Evolutionary conservation across 2,113 vertebrate genomes (phyloP), one percentile per base, ranked within the genome.

Genomic region (Rhinichthys klamathensis): DNA sequence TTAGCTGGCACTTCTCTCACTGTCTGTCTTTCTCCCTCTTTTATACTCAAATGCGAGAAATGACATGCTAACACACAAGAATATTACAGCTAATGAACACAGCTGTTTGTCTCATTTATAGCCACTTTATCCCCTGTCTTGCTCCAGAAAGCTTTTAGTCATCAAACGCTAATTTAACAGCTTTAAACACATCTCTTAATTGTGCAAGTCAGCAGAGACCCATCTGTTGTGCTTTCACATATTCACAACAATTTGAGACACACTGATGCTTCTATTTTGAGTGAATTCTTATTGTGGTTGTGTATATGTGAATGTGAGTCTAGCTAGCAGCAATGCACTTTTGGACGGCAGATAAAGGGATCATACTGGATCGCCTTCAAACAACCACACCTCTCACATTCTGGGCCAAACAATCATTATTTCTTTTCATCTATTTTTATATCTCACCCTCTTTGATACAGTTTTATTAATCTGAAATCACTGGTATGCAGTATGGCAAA

Each of bases 71-170:
- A 51, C 25, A 30, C 8, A 8, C n/a, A 30, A 54, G 74, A 27
- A 76, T 76, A 76, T 54, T 32, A 30, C 49, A 54, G 73, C 46
- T 67, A 49, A 80, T 32, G 41, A 65, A 61, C 54, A 30, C 58
- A 80, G 58, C 58, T 80, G 78, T 81, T 67, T 23, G 79, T 30
- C 61, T 51, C 61, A n/a, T 69, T 81, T 23, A 67, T 49, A 7
- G 25, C 61, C 63, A 3, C 18, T 69, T 67, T 8, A 21, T 67
- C 44, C n/a, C n/a, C n/a, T n/a, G n/a, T n/a, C n/a, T n/a, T n/a
- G n/a, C n/a, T 32, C 79, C 25, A 65, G 41, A 65, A 65, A 51
- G 27, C 6, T 13, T 32, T 67, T 69, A 51, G 61, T 13, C 63
- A 81, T 51, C 61, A 81, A 67, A 81, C 16, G 1, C 16, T 16